phyloP scores from a whole-genome alignment of 2,888 invertebrate genomes.

The Netelia virgata region DNA sequence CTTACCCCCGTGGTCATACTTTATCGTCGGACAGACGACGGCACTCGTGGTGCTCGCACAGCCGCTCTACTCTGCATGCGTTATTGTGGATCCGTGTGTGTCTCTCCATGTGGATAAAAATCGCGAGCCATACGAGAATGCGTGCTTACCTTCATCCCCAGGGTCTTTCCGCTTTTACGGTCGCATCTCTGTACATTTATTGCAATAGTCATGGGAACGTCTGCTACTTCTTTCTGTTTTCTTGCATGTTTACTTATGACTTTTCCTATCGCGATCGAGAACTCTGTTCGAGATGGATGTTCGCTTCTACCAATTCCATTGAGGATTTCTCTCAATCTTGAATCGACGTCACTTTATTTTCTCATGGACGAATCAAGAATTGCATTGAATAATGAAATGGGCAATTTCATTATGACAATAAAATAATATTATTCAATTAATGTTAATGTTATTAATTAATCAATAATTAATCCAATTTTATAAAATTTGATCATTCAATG shows the following conservation, averaged over 20 bases:
- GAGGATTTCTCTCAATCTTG: no score
- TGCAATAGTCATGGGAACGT: background rate
- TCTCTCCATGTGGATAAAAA: slow-evolving; percentile 28
- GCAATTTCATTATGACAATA: no score
- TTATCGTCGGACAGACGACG: slow-evolving; percentile 67
- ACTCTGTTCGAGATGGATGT: slow-evolving; percentile 13
- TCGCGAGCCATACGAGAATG: slow-evolving; percentile 37
- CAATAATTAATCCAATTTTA: no score
- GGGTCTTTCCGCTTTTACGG: slow-evolving; percentile 42
- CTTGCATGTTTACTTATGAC: slow-evolving; percentile 31
- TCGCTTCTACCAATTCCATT: background rate
- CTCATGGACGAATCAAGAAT: no score
- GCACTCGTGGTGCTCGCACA: slow-evolving; percentile 50
- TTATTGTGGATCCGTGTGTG: slow-evolving; percentile 6
- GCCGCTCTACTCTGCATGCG: background rate
- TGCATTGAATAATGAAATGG: no score
- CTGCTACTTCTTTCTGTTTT: slow-evolving; percentile 4
- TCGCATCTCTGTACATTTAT: slow-evolving; percentile 1
- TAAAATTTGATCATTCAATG: no score
- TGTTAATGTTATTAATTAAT: no score
- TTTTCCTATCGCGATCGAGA: background rate
- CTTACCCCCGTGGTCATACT: slow-evolving; percentile 55
- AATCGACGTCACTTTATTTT: no score
- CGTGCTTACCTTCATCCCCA: slow-evolving; percentile 33
- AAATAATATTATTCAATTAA: no score